Conservation (phyloP, 1,140 invertebrate genomes). For the Ceratosolen solmsi region DNA sequence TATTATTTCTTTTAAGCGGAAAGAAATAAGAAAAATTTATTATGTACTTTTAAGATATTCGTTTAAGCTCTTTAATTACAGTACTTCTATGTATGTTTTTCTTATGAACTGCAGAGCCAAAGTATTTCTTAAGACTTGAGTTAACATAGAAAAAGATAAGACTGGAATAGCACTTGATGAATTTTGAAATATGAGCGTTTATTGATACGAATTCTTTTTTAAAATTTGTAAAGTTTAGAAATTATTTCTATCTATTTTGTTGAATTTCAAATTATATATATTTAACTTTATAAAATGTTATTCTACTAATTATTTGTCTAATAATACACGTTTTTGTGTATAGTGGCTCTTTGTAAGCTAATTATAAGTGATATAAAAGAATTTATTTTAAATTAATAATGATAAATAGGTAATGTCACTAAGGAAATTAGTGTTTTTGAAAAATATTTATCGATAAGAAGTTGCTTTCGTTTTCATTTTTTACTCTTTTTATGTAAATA, state of each 20-base stretch:
- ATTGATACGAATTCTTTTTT: slow-evolving; percentile 8
- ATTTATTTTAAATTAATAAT: slow-evolving; percentile 26
- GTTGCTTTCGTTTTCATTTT: neutral
- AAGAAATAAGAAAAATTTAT: slow-evolving; percentile 12
- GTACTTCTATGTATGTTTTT: slow-evolving; percentile 11
- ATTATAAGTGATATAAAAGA: slow-evolving; percentile 23
- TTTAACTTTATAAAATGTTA: slow-evolving; percentile 34
- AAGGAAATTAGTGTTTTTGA: slow-evolving; percentile 14
- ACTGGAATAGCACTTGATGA: slow-evolving; percentile 42
- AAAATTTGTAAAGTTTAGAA: slow-evolving; percentile 32
- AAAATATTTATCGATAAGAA: neutral
- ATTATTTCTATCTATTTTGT: slow-evolving; percentile 16
- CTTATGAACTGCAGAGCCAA: slow-evolving; percentile 35
- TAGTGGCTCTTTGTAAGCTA: slow-evolving; percentile 14
- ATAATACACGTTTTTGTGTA: slow-evolving; percentile 26
- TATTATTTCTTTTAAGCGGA: slow-evolving; percentile 35
- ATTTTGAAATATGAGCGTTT: slow-evolving; percentile 35
- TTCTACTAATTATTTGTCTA: slow-evolving; percentile 2
- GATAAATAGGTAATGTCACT: slow-evolving; percentile 20
- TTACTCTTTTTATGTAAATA: slow-evolving; percentile 9
- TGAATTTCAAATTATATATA: slow-evolving; percentile 19
- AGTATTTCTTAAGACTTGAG: slow-evolving; percentile 44
- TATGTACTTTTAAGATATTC: slow-evolving; percentile 24
- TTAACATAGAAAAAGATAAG: slow-evolving; percentile 48
- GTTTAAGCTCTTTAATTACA: slow-evolving; percentile 30